These are phyloP conservation scores for Batillaria attramentaria DNA, from an alignment of 1,140 invertebrate species.

Conservation along the genomic window DNA sequence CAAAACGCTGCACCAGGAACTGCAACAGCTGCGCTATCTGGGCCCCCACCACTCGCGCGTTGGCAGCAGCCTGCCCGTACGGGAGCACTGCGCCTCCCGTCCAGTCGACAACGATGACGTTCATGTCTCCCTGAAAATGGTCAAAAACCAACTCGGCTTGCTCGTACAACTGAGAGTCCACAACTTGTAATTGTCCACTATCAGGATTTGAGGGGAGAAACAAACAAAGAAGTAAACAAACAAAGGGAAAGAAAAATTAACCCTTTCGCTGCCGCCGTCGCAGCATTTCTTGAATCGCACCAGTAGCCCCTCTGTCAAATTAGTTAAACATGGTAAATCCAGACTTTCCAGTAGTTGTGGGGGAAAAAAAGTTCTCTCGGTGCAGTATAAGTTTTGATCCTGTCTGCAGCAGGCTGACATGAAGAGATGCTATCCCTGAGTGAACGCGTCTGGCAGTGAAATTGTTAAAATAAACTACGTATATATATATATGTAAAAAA, in stretches of 20 bases:
- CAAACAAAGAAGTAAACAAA: neutral
- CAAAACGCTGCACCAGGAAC: neutral
- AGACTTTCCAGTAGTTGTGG: too few relatives aligned
- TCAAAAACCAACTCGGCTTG: neutral
- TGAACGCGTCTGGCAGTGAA: too few relatives aligned
- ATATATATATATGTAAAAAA: too few relatives aligned
- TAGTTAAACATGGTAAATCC: too few relatives aligned
- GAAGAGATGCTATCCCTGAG: too few relatives aligned
- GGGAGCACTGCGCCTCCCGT: constrained; percentile 87
- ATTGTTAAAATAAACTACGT: too few relatives aligned
- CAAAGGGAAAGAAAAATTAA: neutral
- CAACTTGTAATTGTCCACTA: neutral
- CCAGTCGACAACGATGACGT: constrained; percentile 95
- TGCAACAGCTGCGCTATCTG: constrained; percentile 83
- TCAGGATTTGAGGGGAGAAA: neutral
- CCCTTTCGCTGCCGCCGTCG: too few relatives aligned
- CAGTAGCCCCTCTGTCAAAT: too few relatives aligned
- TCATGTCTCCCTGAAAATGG: constrained; percentile 60
- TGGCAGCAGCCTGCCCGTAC: constrained; percentile 92
- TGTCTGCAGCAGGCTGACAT: too few relatives aligned
- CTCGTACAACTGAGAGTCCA: neutral
- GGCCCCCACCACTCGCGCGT: constrained; percentile 91
- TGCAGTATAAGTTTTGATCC: too few relatives aligned
- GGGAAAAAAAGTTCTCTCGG: too few relatives aligned
- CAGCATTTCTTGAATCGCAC: too few relatives aligned